Conservation (phyloP, 35 echinoderm and acorn worm species). For the Ptychodera flava region DNA sequence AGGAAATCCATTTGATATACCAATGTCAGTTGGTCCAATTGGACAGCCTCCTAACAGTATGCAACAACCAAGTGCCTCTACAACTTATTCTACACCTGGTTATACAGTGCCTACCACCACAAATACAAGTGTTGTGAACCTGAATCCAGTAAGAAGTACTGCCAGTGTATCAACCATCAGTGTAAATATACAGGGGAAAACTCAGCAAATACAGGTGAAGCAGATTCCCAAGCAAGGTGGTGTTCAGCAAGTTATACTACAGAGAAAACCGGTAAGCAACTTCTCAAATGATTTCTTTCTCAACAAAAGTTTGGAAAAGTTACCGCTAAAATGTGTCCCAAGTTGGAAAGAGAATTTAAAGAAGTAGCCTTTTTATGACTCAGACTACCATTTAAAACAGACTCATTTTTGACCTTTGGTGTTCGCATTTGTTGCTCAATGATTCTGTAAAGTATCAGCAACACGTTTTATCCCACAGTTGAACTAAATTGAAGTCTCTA, state of each 20-base stretch:
- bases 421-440: too few species aligned
- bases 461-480: too few species aligned
- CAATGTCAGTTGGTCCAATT: background rate
- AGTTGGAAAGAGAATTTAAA: too few species aligned
- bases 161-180: background rate
- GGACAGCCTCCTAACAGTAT: background rate
- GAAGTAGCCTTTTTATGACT: too few species aligned
- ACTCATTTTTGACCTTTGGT: too few species aligned
- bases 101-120: background rate
- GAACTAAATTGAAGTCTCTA: too few species aligned
- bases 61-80: background rate
- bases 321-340: too few species aligned
- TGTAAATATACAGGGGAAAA: background rate
- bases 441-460: too few species aligned
- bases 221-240: background rate
- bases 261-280: background rate
- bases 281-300: too few species aligned
- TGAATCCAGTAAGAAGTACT: background rate
- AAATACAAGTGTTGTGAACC: background rate
- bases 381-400: too few species aligned
- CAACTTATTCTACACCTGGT: background rate
- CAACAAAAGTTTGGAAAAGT: too few species aligned
- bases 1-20: slow-evolving; percentile 1
- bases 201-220: background rate
- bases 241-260: background rate